Base-by-base conservation (phyloP, 2,888 invertebrate genomes). In the Isotomurus palustris region DNA sequence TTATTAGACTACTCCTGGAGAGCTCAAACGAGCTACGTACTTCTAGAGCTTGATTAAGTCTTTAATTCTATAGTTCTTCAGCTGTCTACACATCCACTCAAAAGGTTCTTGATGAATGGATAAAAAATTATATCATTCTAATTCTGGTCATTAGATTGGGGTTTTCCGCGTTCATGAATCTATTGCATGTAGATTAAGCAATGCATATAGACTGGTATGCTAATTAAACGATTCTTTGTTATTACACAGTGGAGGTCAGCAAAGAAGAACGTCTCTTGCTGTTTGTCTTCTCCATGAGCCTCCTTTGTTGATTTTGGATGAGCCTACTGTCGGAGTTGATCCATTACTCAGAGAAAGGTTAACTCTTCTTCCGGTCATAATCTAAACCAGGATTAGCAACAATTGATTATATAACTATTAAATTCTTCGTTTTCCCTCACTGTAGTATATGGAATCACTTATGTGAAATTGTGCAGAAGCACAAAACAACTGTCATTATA, bases 231-330 rank as follows among this genome's bases (percentile, higher is more conserved):
- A n/a, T n/a, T n/a, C n/a, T 45, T 12, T 45, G 5, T 45, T 10
- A 21, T 21, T 32, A 22, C 29, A n/a, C 72, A 88, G 92, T 76
- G 91, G 93, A 70, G 90, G 93, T 32, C 91, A 92, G 76, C 88
- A 91, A 75, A 81, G 94, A 54, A 35, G 60, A 22, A 53, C 55
- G 21, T 92, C 91, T 0, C 90, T 93, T 75, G 89, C 91, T 1
- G 90, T 90, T 32, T 91, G 91, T 0, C 80, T 92, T n/a, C 87
- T 92, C 84, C 92, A 92, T 74, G 91, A 91, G 77, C 92, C 92
- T 0, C 89, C 91, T 75, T 80, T 92, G 36, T 78, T 92, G 60
- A 92, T 92, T 76, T 81, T 92, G 60, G 92, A 92, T 75, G 92
- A 92, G 76, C 92, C 92, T n/a, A 36, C 24, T 35, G 36, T 92